Conservation (phyloP, 2,113 vertebrate species). For the Phrynosoma blainvillii region DNA sequence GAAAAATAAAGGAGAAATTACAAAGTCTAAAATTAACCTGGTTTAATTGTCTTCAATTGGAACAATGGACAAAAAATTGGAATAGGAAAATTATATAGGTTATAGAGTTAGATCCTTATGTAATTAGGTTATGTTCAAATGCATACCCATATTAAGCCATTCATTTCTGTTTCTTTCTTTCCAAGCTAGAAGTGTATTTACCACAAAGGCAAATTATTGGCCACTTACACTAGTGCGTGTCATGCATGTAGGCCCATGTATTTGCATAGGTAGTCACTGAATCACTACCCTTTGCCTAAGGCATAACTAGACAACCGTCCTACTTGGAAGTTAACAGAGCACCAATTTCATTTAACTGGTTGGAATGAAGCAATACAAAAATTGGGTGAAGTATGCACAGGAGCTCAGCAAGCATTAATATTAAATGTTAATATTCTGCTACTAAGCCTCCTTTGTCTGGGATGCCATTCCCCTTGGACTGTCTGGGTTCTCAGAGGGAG, state of each 20-base stretch:
- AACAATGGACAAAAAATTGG: too few species aligned
- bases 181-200: background rate
- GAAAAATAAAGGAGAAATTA: too few species aligned
- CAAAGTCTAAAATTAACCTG: too few species aligned
- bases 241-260: background rate
- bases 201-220: background rate
- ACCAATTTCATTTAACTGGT: constrained; percentile 18
- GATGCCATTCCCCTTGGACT: background rate
- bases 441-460: background rate
- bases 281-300: background rate
- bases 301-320: background rate
- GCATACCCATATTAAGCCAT: background rate
- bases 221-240: background rate
- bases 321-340: background rate
- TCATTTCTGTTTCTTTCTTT: background rate
- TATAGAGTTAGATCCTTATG: background rate
- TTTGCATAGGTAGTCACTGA: background rate
- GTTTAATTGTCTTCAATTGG: too few species aligned
- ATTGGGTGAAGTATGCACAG: background rate
- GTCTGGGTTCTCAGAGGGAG: background rate
- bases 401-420: fast-evolving
- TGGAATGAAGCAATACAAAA: background rate
- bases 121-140: background rate
- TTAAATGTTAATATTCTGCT: background rate
- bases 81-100: too few species aligned